A percentile compares a stretch with the other conserved stretches of the same genome.
Evolutionary conservation across 2,113 vertebrate genomes (phyloP).

Genomic region (Romanogobio albipinnatus): DNA sequence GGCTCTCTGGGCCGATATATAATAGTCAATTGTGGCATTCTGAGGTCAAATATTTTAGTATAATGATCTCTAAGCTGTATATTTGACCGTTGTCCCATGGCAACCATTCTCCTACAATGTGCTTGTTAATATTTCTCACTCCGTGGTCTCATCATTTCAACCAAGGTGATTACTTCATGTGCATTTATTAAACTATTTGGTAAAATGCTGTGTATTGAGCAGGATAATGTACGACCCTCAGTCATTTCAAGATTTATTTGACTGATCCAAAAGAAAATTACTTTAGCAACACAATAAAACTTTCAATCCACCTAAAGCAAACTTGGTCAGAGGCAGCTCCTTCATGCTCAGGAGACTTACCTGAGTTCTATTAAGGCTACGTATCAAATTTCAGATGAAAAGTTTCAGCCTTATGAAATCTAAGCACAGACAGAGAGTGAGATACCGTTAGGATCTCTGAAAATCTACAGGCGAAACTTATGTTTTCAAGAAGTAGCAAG

Average conservation of each 20-base stretch:
- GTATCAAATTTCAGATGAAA: background rate
- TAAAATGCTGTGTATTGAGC: background rate
- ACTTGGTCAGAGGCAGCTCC: background rate
- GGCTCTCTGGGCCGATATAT: background rate
- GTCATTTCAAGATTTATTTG: background rate
- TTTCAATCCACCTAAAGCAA: background rate
- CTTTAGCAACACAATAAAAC: background rate
- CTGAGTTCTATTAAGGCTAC: background rate
- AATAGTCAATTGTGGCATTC: background rate
- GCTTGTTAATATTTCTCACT: background rate
- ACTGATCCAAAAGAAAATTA: background rate
- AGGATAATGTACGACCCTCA: background rate
- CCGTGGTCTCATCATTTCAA: background rate
- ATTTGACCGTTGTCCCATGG: background rate
- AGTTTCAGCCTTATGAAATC: background rate
- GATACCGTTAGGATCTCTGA: background rate
- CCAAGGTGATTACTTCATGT: background rate
- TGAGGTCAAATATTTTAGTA: background rate
- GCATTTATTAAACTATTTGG: background rate
- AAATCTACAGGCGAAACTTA: background rate
- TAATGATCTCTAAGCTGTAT: background rate
- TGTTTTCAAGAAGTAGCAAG: background rate
- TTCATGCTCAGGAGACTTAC: background rate
- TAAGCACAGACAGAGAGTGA: background rate
- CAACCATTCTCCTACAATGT: background rate